phyloP scores from a whole-genome alignment of 92 coral and sea anemone genomes.

The Plumapathes pennacea region DNA sequence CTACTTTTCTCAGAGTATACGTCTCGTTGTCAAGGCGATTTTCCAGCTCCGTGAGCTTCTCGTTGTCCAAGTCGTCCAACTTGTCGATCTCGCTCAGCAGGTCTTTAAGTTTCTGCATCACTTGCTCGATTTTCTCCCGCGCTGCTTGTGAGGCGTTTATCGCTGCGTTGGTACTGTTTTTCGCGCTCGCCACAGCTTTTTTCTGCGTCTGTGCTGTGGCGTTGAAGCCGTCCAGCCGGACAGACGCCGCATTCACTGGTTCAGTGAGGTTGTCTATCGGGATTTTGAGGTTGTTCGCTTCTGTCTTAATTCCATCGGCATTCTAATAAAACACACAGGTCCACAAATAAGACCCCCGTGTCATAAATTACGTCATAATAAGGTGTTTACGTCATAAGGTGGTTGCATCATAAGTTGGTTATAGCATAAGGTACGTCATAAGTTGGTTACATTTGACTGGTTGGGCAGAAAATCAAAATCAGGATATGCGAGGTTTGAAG shows the following conservation, averaged over 20 bases:
- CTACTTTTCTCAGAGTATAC: conserved; percentile 6
- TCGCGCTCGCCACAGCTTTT: conserved; percentile 39
- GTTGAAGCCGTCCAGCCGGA: conserved; percentile 22
- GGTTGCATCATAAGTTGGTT: too few species aligned
- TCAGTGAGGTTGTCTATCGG: conserved; percentile 79
- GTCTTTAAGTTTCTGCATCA: conserved; percentile 47
- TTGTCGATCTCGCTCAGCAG: conserved; percentile 63
- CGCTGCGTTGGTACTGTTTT: conserved; percentile 51
- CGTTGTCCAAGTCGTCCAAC: conserved; percentile 40
- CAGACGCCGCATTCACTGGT: conserved; percentile 54
- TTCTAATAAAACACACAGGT: conserved; percentile 48
- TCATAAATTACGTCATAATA: too few species aligned
- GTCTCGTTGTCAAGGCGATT: conserved; percentile 29
- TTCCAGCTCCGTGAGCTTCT: conserved; percentile 46
- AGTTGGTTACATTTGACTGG: too few species aligned
- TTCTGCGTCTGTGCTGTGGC: conserved; percentile 33
- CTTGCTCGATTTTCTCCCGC: conserved; percentile 61
- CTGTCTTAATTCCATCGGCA: conserved; percentile 59
- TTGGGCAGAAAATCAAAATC: too few species aligned
- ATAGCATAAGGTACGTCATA: too few species aligned
- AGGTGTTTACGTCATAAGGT: too few species aligned
- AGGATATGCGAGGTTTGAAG: too few species aligned
- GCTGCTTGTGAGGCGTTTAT: conserved; percentile 49
- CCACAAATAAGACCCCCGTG: too few species aligned
- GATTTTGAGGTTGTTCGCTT: conserved; percentile 52